These are phyloP conservation scores for Rhinoderma darwinii DNA, from an alignment of 2,113 vertebrate species.

Conservation along the genomic window DNA sequence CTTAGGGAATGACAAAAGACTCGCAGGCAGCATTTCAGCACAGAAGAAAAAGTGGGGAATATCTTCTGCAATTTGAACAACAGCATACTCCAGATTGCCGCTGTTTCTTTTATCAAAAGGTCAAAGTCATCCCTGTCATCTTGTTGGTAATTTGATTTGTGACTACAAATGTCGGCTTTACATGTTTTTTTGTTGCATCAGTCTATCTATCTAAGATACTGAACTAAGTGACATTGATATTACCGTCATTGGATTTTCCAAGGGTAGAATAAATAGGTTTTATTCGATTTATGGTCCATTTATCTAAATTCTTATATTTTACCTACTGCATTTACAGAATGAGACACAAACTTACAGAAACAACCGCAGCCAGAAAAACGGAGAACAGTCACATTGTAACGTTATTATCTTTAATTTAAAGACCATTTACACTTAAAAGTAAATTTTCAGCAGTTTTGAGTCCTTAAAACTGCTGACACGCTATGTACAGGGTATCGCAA, in stretches of 20 bases:
- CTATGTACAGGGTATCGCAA: too few relatives aligned
- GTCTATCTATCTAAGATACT: background rate
- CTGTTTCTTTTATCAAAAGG: background rate
- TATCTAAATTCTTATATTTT: background rate
- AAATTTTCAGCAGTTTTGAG: too few relatives aligned
- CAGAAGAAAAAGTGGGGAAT: background rate
- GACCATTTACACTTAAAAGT: too few relatives aligned
- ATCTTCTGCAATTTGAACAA: slow-evolving; percentile 15
- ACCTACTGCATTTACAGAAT: background rate
- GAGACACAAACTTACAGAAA: background rate
- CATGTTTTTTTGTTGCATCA: background rate
- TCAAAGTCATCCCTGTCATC: background rate
- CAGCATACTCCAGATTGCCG: background rate
- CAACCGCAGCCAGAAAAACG: background rate
- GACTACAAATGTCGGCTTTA: background rate
- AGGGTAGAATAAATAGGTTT: background rate
- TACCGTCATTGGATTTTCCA: background rate
- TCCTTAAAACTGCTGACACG: too few relatives aligned
- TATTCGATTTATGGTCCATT: background rate
- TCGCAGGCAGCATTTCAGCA: slow-evolving; percentile 35
- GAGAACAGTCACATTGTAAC: background rate
- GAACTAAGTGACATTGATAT: background rate
- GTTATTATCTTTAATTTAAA: background rate
- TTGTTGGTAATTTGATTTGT: background rate
- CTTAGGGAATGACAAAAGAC: slow-evolving; percentile 44